Percentiles rank a stretch among this genome's conserved stretches.
phyloP scores from a whole-genome alignment of 2,888 invertebrate species.

The Drosophila robusta region DNA sequence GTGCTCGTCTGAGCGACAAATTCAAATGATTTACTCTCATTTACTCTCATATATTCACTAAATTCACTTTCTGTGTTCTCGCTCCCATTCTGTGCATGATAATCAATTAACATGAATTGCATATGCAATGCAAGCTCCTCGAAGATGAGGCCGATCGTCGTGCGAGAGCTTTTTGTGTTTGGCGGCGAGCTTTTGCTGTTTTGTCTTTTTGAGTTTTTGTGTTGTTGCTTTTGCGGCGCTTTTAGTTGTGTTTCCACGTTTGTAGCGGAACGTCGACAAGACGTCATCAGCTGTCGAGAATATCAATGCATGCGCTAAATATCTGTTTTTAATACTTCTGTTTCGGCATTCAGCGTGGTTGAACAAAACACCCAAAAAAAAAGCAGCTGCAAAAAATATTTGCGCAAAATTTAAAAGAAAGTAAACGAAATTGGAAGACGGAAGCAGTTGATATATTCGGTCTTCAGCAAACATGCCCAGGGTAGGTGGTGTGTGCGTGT shows the following conservation, averaged over 20 bases:
- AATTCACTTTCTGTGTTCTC: not conserved
- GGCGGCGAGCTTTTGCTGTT: slow-evolving; percentile 38
- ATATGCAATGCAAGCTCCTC: slow-evolving; percentile 32
- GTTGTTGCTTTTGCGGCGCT: slow-evolving; percentile 54
- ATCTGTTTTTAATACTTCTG: slow-evolving; percentile 13
- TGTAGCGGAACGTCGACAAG: slow-evolving; percentile 54
- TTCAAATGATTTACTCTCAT: not conserved
- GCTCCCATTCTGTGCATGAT: slow-evolving; percentile 11
- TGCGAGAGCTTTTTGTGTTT: slow-evolving; percentile 43
- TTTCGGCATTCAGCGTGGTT: slow-evolving; percentile 21
- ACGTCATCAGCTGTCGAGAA: slow-evolving; percentile 35
- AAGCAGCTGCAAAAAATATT: slow-evolving; percentile 11
- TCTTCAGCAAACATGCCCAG: slow-evolving; percentile 63
- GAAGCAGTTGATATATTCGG: slow-evolving; percentile 39
- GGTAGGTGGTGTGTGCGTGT: slow-evolving; percentile 58
- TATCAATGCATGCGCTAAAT: slow-evolving; percentile 33
- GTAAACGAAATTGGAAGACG: slow-evolving; percentile 27
- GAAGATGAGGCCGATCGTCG: slow-evolving; percentile 45
- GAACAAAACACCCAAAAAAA: not conserved
- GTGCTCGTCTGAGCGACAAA: slow-evolving; percentile 5
- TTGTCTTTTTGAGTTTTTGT: slow-evolving; percentile 23
- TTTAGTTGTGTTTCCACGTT: slow-evolving; percentile 67
- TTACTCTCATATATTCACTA: slow-evolving; percentile 5
- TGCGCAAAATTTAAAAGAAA: slow-evolving; percentile 24
- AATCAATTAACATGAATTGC: slow-evolving; percentile 35